Percentiles rank a stretch among this genome's conserved stretches.
Evolutionary conservation across 2,888 invertebrate species (phyloP).

Genomic region (Muschampia plurimacula): DNA sequence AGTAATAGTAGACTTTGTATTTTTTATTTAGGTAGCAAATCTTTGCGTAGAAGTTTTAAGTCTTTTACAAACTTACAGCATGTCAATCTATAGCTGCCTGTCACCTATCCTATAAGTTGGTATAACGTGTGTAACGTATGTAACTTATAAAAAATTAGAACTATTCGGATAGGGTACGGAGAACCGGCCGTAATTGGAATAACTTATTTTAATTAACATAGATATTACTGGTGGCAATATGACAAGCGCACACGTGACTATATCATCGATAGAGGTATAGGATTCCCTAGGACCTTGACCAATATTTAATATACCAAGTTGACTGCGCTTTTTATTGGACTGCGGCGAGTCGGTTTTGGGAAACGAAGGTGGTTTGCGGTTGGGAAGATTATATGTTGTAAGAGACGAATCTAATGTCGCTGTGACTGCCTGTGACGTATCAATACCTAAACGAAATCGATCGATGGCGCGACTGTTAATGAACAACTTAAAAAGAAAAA

Average conservation of each 20-base stretch:
- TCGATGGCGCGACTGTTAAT: too few species aligned
- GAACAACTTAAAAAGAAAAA: too few species aligned
- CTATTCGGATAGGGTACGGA: background rate
- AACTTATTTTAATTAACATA: slow-evolving; percentile 24
- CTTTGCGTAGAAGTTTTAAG: background rate
- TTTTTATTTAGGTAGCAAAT: too few species aligned
- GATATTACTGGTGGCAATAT: slow-evolving; percentile 18
- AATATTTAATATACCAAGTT: background rate
- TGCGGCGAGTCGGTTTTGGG: too few species aligned
- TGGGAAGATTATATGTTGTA: too few species aligned
- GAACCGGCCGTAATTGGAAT: slow-evolving; percentile 14
- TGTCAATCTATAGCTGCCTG: background rate
- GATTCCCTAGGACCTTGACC: background rate
- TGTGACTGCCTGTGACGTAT: too few species aligned
- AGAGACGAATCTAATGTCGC: too few species aligned
- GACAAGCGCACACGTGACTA: slow-evolving; percentile 2
- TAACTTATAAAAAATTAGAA: slow-evolving; percentile 21
- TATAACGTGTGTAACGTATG: background rate
- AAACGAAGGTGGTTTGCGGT: too few species aligned
- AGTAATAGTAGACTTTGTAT: too few species aligned
- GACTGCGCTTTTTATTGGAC: background rate
- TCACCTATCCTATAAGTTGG: background rate
- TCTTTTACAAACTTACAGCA: background rate
- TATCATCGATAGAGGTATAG: background rate
- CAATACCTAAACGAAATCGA: too few species aligned